These are phyloP conservation scores for Microctonus aethiopoides DNA, from an alignment of 2,888 invertebrate species.

Conservation along the genomic window DNA sequence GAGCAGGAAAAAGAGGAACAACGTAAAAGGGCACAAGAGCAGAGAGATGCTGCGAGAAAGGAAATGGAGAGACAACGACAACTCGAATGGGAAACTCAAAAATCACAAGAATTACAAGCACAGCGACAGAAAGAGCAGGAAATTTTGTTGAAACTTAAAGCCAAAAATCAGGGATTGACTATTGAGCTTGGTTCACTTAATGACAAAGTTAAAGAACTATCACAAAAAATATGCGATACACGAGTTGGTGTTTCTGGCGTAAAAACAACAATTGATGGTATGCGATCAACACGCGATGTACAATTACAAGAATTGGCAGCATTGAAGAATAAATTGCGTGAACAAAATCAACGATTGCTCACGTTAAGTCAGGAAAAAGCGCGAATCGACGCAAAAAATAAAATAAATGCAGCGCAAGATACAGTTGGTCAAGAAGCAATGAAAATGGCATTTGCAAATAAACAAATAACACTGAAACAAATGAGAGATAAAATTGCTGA, in stretches of 20 bases:
- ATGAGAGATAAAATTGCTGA: conserved; percentile 79
- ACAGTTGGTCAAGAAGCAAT: conserved; percentile 71
- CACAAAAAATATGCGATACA: conserved; percentile 84
- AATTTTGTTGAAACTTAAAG: conserved; percentile 85
- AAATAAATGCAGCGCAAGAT: conserved; percentile 69
- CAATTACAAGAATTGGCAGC: conserved; percentile 89
- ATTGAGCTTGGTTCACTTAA: conserved; percentile 76
- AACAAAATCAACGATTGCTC: conserved; percentile 84
- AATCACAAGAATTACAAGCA: conserved; percentile 85
- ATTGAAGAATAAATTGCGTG: conserved; percentile 83
- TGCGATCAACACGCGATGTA: conserved; percentile 91
- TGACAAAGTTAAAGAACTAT: conserved; percentile 81
- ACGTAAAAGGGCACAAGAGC: conserved; percentile 81
- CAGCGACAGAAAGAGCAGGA: conserved; percentile 88
- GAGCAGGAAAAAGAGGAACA: conserved; percentile 83
- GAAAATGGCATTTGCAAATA: conserved; percentile 74
- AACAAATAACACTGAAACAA: conserved; percentile 79
- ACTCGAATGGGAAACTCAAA: conserved; percentile 95
- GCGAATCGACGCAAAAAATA: conserved; percentile 80
- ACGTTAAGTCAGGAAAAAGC: conserved; percentile 86
- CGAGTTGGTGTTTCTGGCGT: conserved; percentile 89
- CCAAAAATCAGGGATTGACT: conserved; percentile 84
- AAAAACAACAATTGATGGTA: conserved; percentile 95
- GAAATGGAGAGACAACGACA: conserved; percentile 96
- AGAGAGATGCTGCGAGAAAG: conserved; percentile 81